These are phyloP conservation scores for Miopithecus talapoin DNA, from an alignment of 2,797 vertebrate species.

Conservation along the genomic window DNA sequence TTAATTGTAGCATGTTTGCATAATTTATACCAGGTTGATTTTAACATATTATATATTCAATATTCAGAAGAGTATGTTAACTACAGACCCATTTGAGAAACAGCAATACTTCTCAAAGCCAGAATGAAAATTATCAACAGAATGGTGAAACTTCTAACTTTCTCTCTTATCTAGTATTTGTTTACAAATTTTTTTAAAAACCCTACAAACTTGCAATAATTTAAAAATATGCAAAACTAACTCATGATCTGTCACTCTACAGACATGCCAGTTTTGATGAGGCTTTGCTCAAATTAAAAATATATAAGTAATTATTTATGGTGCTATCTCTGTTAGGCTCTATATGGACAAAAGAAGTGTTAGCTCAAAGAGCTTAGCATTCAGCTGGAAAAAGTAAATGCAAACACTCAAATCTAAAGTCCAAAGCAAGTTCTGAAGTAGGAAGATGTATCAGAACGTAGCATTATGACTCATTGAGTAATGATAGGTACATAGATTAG, in stretches of 20 bases:
- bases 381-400: not conserved
- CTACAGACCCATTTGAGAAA: not conserved
- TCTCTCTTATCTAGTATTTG: not conserved
- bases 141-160: not conserved
- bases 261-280: not conserved
- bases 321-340: not conserved
- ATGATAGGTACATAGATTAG: constrained; percentile 15
- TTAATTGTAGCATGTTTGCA: not conserved
- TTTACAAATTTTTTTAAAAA: not conserved
- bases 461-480: not conserved
- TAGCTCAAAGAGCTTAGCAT: not conserved
- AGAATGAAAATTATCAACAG: not conserved
- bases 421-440: not conserved
- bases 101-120: not conserved
- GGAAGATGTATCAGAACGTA: not conserved
- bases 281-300: not conserved
- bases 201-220: not conserved
- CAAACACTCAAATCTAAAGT: not conserved
- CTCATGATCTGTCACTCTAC: not conserved
- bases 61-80: not conserved
- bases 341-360: not conserved
- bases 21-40: not conserved
- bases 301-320: not conserved
- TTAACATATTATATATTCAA: not conserved
- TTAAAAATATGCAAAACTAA: not conserved